Conservation (phyloP, 92 coral and sea anemone genomes). For the Isaurus tuberculatus region DNA sequence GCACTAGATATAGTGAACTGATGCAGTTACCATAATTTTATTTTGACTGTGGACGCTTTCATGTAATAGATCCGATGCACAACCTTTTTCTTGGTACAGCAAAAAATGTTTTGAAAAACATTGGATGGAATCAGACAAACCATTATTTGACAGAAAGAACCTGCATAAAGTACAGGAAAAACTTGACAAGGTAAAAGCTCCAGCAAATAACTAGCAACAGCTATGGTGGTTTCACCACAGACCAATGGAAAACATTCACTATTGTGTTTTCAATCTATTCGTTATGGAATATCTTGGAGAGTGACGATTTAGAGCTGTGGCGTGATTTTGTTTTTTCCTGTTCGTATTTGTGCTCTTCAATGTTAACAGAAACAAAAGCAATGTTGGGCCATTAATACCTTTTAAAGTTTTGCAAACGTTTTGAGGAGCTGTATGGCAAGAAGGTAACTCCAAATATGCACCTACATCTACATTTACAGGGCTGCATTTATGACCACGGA, state of each 20-base stretch:
- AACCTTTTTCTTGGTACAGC: slow-evolving; percentile 54
- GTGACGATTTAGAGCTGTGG: slow-evolving; percentile 46
- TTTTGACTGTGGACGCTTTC: slow-evolving; percentile 67
- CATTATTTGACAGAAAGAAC: slow-evolving; percentile 17
- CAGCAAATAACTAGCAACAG: slow-evolving; percentile 38
- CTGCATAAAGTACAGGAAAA: slow-evolving; percentile 32
- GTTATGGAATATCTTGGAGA: slow-evolving; percentile 49
- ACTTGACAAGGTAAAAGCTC: slow-evolving; percentile 40
- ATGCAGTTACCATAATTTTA: slow-evolving; percentile 63
- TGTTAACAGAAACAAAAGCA: not conserved
- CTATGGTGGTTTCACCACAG: slow-evolving; percentile 58
- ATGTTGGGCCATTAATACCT: not conserved
- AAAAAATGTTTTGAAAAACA: slow-evolving; percentile 45
- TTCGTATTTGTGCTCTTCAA: not conserved
- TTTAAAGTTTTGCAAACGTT: slow-evolving; percentile 28
- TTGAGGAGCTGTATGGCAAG: slow-evolving; percentile 62
- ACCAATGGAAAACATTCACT: slow-evolving; percentile 54
- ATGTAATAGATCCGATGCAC: slow-evolving; percentile 41
- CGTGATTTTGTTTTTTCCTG: slow-evolving; percentile 57
- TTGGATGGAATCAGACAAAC: slow-evolving; percentile 38
- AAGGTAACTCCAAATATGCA: slow-evolving; percentile 65
- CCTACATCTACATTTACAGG: slow-evolving; percentile 51
- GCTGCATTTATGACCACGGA: slow-evolving; percentile 62
- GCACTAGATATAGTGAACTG: slow-evolving; percentile 62
- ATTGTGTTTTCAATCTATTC: slow-evolving; percentile 52